Evolutionary conservation across 2,113 vertebrate genomes (phyloP).

Genomic region (Triplophysa siluroides): DNA sequence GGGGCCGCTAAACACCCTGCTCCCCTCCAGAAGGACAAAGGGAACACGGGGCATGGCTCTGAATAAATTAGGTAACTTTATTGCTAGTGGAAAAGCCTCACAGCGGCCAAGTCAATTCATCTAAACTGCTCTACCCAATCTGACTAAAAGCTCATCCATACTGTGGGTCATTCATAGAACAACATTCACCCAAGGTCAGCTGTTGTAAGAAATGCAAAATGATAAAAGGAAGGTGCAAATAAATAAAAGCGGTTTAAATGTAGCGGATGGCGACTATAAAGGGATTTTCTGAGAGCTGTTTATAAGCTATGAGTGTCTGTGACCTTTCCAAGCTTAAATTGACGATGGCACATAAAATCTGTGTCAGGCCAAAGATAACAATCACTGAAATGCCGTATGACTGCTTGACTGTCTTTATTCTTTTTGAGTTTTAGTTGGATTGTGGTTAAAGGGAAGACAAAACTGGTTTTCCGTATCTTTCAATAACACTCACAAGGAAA

Average conservation of each 20-base stretch:
- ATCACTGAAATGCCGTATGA: background rate
- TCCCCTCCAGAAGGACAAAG: constrained; percentile 22
- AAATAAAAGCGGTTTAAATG: constrained; percentile 32
- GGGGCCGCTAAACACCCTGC: constrained; percentile 1
- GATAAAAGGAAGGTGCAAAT: constrained; percentile 31
- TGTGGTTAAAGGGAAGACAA: background rate
- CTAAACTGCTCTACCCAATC: constrained; percentile 70
- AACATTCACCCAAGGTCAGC: constrained; percentile 58
- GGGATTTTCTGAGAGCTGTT: constrained; percentile 25
- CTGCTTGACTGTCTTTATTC: background rate
- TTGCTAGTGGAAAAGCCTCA: constrained; percentile 52
- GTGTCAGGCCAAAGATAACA: constrained; percentile 4
- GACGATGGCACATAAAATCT: constrained; percentile 8
- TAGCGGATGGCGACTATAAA: constrained; percentile 18
- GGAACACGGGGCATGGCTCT: constrained; percentile 48
- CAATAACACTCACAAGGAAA: background rate
- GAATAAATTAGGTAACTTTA: constrained; percentile 57
- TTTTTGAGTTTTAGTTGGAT: background rate
- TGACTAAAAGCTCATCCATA: constrained; percentile 76
- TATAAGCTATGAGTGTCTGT: constrained; percentile 26
- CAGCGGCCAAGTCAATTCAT: constrained; percentile 55
- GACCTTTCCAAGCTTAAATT: constrained; percentile 27
- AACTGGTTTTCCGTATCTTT: background rate
- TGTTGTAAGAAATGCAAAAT: constrained; percentile 28
- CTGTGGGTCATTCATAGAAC: constrained; percentile 57